These are phyloP conservation scores for Ornithorhynchus anatinus DNA, from an alignment of 2,113 vertebrate species.

Conservation along the genomic window DNA sequence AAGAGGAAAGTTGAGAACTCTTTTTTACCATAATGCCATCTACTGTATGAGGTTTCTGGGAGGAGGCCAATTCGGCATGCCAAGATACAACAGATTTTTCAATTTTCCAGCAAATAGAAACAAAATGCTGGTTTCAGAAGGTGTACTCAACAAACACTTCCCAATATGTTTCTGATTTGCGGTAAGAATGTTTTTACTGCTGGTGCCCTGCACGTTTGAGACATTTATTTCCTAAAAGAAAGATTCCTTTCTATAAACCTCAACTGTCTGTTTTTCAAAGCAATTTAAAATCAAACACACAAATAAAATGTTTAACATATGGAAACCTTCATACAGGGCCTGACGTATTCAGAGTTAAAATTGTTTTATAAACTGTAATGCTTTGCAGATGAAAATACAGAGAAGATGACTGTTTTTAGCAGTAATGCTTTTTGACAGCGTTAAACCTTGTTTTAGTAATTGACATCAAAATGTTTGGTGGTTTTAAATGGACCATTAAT, in stretches of 20 bases:
- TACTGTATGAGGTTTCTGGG: slow-evolving; percentile 60
- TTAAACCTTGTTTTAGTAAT: slow-evolving; percentile 81
- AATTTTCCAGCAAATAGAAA: slow-evolving; percentile 78
- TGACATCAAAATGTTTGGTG: slow-evolving; percentile 79
- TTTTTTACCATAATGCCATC: slow-evolving; percentile 48
- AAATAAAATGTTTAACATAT: slow-evolving; percentile 89
- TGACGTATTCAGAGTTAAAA: slow-evolving; percentile 86
- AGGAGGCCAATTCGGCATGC: slow-evolving; percentile 68
- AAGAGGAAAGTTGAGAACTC: slow-evolving; percentile 26
- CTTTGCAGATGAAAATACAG: slow-evolving; percentile 84
- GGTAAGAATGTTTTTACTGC: slow-evolving; percentile 87
- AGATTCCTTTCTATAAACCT: slow-evolving; percentile 83
- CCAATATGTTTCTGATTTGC: slow-evolving; percentile 82
- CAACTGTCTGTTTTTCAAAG: slow-evolving; percentile 90
- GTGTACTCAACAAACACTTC: slow-evolving; percentile 63
- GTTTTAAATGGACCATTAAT: slow-evolving; percentile 77
- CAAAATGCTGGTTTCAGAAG: slow-evolving; percentile 75
- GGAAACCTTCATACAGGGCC: slow-evolving; percentile 87
- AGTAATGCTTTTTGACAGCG: slow-evolving; percentile 75
- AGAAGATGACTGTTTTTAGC: slow-evolving; percentile 71
- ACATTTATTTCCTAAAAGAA: slow-evolving; percentile 78
- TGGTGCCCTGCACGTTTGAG: slow-evolving; percentile 77
- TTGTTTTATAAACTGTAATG: slow-evolving; percentile 92
- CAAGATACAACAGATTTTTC: slow-evolving; percentile 80
- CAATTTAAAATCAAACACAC: slow-evolving; percentile 87